A percentile compares a stretch with the other conserved stretches of the same genome.
Evolutionary conservation across 2,888 invertebrate genomes (phyloP).

Genomic region (Neelides folsomi): DNA sequence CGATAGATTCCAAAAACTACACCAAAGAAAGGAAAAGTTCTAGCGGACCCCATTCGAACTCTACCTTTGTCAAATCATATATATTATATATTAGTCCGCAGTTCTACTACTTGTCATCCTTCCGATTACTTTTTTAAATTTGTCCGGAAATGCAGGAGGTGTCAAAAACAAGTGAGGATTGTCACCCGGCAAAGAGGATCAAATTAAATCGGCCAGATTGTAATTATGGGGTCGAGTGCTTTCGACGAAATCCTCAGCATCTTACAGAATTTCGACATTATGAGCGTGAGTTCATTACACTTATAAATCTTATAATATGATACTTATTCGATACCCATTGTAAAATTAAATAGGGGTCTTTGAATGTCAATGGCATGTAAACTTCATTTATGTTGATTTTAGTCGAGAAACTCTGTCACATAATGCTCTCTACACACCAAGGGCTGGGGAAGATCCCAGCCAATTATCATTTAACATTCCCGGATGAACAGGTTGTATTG

Average conservation of each 20-base stretch:
- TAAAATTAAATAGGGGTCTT: constrained; percentile 49
- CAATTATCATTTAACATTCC: constrained; percentile 40
- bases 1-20: no score
- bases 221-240: constrained; percentile 63
- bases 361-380: constrained; percentile 41
- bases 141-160: no score
- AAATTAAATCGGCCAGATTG: constrained; percentile 41
- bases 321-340: no score
- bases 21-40: no score
- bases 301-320: no score
- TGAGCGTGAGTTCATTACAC: constrained; percentile 48
- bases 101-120: no score
- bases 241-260: constrained; percentile 70
- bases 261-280: constrained; percentile 66
- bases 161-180: no score
- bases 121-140: no score
- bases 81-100: no score
- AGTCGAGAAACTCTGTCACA: background rate
- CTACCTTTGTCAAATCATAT: no score
- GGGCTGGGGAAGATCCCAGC: constrained; percentile 28
- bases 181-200: background rate
- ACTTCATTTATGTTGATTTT: constrained; percentile 9
- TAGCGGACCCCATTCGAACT: no score
- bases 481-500: constrained; percentile 39
- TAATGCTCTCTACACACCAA: background rate